A percentile compares a stretch with the other conserved stretches of the same genome.
Evolutionary conservation across 2,797 vertebrate genomes (phyloP).

Genomic region (Pseudochirops corinnae): DNA sequence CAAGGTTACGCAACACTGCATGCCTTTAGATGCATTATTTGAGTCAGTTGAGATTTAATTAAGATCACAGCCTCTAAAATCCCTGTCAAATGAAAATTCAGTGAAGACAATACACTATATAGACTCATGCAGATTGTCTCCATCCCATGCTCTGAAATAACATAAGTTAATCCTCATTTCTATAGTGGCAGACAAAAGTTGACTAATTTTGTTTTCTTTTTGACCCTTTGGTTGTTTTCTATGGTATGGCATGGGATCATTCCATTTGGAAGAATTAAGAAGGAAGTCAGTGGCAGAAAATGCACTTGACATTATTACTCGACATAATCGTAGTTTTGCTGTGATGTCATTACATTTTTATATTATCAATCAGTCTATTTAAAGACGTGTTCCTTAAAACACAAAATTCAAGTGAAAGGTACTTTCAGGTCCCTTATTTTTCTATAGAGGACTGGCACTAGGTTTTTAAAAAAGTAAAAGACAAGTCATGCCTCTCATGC

Average conservation of each 20-base stretch:
- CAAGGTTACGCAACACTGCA: conserved; percentile 91
- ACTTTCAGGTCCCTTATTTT: conserved; percentile 29
- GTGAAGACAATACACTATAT: conserved; percentile 93
- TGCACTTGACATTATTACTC: conserved; percentile 84
- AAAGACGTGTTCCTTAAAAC: conserved; percentile 79
- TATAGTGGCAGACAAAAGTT: conserved; percentile 95
- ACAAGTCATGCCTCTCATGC: conserved; percentile 25
- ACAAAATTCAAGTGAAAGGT: conserved; percentile 41
- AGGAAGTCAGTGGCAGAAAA: conserved; percentile 83
- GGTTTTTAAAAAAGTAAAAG: conserved; percentile 53
- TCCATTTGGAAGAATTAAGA: conserved; percentile 83
- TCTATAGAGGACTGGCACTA: neutral
- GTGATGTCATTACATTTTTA: conserved; percentile 88
- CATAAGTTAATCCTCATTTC: conserved; percentile 93
- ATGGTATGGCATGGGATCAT: conserved; percentile 89
- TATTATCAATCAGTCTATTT: conserved; percentile 84
- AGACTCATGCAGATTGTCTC: conserved; percentile 91
- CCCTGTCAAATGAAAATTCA: conserved; percentile 94
- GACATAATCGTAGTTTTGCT: conserved; percentile 85
- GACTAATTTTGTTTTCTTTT: conserved; percentile 92
- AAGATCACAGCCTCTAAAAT: conserved; percentile 96
- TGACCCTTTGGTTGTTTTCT: conserved; percentile 92
- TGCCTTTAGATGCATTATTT: conserved; percentile 93
- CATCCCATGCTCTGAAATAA: conserved; percentile 91
- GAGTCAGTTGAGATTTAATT: conserved; percentile 97